Evolutionary conservation across 2,113 vertebrate genomes (phyloP).

Genomic region (Gracilinanus agilis): DNA sequence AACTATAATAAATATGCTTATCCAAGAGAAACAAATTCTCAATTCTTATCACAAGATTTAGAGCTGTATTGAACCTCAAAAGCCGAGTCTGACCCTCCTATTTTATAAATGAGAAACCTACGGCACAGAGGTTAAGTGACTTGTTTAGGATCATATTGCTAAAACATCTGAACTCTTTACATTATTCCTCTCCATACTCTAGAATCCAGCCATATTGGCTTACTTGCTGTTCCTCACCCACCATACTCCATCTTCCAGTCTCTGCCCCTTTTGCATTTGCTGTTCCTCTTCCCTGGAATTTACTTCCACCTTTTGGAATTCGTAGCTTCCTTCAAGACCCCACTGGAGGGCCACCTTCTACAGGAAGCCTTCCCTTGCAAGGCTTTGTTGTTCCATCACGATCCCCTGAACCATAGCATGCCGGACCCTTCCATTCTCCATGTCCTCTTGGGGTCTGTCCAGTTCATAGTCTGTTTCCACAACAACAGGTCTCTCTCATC

Average conservation of each 20-base stretch:
- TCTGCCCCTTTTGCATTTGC: rapidly evolving
- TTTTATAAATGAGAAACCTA: neutral
- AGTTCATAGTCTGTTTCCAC: too few species aligned
- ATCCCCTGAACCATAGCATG: too few species aligned
- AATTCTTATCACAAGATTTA: neutral
- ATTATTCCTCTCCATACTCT: neutral
- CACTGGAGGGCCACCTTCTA: neutral
- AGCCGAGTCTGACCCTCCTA: neutral
- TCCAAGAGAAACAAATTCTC: too few species aligned
- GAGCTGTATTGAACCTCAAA: neutral
- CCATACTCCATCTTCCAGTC: too few species aligned
- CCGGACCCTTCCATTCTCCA: too few species aligned
- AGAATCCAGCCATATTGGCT: neutral
- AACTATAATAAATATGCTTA: too few species aligned
- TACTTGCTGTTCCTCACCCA: too few species aligned
- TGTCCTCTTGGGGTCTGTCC: too few species aligned
- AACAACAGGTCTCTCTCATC: too few species aligned
- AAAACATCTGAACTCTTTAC: neutral
- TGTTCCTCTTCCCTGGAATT: neutral
- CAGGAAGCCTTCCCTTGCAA: neutral
- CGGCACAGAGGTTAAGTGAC: neutral
- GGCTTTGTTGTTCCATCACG: too few species aligned
- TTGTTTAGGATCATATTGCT: neutral
- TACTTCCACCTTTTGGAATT: neutral
- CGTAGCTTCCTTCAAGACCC: neutral